These are phyloP conservation scores for Egretta garzetta DNA, from an alignment of 2,113 vertebrate genomes.

Conservation along the genomic window DNA sequence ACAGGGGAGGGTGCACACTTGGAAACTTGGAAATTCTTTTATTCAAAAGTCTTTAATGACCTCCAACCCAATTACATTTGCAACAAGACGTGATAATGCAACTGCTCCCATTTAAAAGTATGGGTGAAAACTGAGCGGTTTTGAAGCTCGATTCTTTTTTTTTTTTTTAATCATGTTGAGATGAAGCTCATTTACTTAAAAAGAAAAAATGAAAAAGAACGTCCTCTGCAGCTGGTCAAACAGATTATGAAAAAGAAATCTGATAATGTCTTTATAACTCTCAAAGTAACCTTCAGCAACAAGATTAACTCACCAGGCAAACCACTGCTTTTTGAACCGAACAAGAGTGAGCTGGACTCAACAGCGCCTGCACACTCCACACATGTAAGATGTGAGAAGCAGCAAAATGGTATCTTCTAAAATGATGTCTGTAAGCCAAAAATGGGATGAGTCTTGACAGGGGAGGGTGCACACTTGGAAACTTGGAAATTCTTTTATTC, in stretches of 20 bases:
- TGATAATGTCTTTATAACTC: conserved; percentile 35
- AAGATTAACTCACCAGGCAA: background rate
- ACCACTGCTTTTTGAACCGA: conserved; percentile 28
- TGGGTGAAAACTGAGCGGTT: conserved; percentile 19
- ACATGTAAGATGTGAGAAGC: background rate
- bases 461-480: conserved; percentile 12
- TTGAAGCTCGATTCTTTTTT: background rate
- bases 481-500: conserved; percentile 31
- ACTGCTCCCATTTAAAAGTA: conserved; percentile 8
- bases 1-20: background rate
- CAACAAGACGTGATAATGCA: conserved; percentile 15
- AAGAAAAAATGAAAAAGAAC: conserved; percentile 49
- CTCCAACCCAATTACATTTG: conserved; percentile 32
- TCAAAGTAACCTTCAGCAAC: conserved; percentile 44
- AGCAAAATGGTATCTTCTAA: conserved; percentile 4
- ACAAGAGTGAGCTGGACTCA: conserved; percentile 36
- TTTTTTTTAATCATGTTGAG: conserved; percentile 40
- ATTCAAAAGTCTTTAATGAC: conserved; percentile 49
- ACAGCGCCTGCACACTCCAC: background rate
- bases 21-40: conserved; percentile 40
- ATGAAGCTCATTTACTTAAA: conserved; percentile 65
- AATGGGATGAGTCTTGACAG: background rate
- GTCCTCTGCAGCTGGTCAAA: conserved; percentile 71
- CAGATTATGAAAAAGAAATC: conserved; percentile 54
- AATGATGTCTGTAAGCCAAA: conserved; percentile 48